phyloP scores from a whole-genome alignment of 2,113 vertebrate species.

The Actinemys pallida region DNA sequence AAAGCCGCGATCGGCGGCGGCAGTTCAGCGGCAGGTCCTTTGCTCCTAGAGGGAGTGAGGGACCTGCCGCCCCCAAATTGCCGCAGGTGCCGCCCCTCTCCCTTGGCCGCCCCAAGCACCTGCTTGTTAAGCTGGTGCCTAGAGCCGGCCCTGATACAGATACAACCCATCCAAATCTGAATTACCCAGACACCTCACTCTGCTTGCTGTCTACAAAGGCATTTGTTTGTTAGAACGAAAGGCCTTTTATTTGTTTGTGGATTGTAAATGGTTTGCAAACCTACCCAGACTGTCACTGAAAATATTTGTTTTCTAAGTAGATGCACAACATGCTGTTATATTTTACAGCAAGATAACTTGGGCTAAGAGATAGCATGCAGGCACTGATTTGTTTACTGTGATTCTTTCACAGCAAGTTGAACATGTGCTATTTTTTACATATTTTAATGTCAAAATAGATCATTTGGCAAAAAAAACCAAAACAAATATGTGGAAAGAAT shows the following conservation, averaged over 20 bases:
- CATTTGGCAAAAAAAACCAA: slow-evolving; percentile 19
- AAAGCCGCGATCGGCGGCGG: no score
- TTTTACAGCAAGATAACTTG: slow-evolving; percentile 30
- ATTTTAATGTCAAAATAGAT: slow-evolving; percentile 21
- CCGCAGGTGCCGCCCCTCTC: no score
- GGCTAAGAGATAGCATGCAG: neutral
- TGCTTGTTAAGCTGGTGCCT: no score
- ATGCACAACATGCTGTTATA: slow-evolving; percentile 39
- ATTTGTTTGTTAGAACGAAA: neutral
- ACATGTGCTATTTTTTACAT: slow-evolving; percentile 14
- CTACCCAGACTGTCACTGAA: slow-evolving; percentile 13
- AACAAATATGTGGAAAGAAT: slow-evolving; percentile 31
- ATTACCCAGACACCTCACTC: neutral
- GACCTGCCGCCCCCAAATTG: no score
- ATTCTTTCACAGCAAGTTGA: slow-evolving; percentile 20
- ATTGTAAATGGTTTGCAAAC: slow-evolving; percentile 22
- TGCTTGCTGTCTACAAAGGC: neutral
- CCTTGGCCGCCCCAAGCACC: no score
- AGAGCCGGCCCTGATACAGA: neutral
- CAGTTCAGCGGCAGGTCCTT: no score
- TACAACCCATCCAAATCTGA: neutral
- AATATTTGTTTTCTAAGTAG: slow-evolving; percentile 16
- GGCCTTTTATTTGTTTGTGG: neutral
- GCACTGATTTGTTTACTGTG: neutral
- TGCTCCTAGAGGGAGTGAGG: no score